Evolutionary conservation across 2,113 vertebrate species (phyloP), one percentile per base, ranked within the genome.

Genomic region (Mola mola): DNA sequence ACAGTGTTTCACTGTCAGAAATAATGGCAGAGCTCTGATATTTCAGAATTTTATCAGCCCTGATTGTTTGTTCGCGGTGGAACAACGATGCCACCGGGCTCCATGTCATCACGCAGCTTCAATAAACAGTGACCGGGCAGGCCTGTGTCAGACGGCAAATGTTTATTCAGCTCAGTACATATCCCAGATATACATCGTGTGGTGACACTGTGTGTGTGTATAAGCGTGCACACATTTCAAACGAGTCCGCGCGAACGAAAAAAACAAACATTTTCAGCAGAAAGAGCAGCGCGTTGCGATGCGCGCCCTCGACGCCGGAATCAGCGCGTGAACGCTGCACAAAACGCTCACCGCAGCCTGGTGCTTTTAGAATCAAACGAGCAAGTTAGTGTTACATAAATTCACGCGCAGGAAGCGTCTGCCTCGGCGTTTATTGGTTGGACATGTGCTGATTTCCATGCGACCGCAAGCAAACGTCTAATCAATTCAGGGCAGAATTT

Each of bases 81-180:
- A 49, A 38, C 34, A 26, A 22, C 6, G 47, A 58, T 56, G 48
- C 49, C 26, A 68, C 37, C 12, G 19, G 4, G 1, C 8, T 48
- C 33, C 51, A 56, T 51, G 71, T 79, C 64, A 21, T 19, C 52
- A n/a, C 28, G 65, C 53, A 57, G 61, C 53, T 67, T 74, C 70
- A 38, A 52, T 44, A 37, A 63, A 74, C 51, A 29, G 60, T 77
- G 70, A 69, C 70, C 42, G 64, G 64, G 53, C 67, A 69, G 62
- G 60, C 40, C 79, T 4, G 55, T 21, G 65, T 40, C 53, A 31
- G 52, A 67, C 29, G 41, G 79, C 46, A 84, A 88, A 84, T 88
- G 85, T 91, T 89, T 83, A 83, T 81, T 84, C 84, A 83, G 70
- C 73, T 84, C 79, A 13, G 77, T 51, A 70, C 80, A 79, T 75